phyloP scores from a whole-genome alignment of 2,113 vertebrate species.

The Callipepla californica region DNA sequence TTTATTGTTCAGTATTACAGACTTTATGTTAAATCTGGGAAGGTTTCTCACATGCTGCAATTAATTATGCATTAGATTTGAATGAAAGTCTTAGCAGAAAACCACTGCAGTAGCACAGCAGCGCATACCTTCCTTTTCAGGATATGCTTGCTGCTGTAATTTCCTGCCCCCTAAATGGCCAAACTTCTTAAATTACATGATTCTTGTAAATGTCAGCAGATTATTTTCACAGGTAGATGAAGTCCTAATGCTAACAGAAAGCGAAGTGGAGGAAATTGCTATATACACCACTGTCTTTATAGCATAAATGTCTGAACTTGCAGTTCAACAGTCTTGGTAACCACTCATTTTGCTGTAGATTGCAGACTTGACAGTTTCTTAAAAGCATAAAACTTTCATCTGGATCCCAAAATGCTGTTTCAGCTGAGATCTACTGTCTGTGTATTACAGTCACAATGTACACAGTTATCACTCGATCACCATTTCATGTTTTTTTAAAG shows the following conservation, averaged over 20 bases:
- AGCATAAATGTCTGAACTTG: not conserved
- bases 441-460: not conserved
- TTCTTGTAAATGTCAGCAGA: not conserved
- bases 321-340: not conserved
- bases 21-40: not conserved
- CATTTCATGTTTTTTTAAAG: not conserved
- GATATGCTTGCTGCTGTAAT: not conserved
- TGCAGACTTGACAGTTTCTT: not conserved
- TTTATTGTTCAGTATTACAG: not conserved
- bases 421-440: not conserved
- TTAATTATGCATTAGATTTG: conserved; percentile 14
- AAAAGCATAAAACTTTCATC: not conserved
- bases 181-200: not conserved
- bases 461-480: not conserved
- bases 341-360: not conserved
- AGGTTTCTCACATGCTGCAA: not conserved
- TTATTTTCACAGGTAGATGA: not conserved
- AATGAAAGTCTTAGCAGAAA: not conserved
- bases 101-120: not conserved
- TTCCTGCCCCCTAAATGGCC: not conserved
- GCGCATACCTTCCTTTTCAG: not conserved
- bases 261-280: not conserved
- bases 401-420: not conserved
- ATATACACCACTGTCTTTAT: not conserved
- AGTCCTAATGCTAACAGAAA: not conserved